Conservation (phyloP, 2,113 vertebrate genomes). For the Macquaria australasica region DNA sequence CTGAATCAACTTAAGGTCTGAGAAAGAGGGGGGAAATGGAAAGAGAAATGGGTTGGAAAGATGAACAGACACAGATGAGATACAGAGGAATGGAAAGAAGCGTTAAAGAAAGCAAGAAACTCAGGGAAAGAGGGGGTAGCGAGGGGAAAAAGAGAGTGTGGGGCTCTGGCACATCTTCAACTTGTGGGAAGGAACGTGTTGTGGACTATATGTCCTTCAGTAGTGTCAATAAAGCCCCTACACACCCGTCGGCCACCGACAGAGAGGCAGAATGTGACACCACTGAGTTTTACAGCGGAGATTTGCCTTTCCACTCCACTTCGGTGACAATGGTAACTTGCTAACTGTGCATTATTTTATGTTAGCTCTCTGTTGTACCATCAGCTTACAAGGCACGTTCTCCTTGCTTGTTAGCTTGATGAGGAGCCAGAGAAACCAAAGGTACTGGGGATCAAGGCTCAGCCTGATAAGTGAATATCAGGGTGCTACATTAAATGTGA, state of each 20-base stretch:
- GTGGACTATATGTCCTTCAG: neutral
- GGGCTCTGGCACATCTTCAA: neutral
- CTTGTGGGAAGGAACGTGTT: neutral
- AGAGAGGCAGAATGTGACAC: no score
- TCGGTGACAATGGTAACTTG: no score
- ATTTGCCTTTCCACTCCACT: no score
- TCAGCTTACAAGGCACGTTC: no score
- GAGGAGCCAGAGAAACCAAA: neutral
- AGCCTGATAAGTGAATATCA: no score
- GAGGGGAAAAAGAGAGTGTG: neutral
- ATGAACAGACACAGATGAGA: neutral
- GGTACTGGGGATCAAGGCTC: neutral
- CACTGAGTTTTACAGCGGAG: no score
- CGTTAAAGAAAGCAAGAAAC: neutral
- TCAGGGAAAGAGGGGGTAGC: neutral
- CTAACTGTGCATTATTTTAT: no score
- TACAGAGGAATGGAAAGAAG: neutral
- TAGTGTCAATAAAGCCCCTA: neutral
- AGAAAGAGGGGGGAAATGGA: neutral
- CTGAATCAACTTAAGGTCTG: neutral
- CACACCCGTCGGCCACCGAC: neutral
- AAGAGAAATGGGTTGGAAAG: slow-evolving; percentile 1
- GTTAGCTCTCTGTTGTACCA: no score
- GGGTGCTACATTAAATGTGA: neutral
- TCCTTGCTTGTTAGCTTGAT: neutral